These are phyloP conservation scores for Leucopsar rothschildi DNA, from an alignment of 2,113 vertebrate species.

Conservation along the genomic window DNA sequence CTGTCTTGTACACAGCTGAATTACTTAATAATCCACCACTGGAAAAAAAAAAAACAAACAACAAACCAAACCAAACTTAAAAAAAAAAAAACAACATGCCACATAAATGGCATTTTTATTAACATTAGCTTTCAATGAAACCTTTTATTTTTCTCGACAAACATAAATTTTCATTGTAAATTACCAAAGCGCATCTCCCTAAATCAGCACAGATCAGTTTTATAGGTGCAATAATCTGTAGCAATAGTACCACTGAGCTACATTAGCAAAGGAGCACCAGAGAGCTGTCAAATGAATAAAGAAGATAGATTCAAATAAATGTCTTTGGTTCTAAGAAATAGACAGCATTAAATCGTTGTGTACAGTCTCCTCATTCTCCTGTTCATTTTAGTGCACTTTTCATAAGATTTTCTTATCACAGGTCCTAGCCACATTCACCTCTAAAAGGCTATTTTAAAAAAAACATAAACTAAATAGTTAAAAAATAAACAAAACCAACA, in stretches of 20 bases:
- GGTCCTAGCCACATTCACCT: background rate
- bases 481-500: background rate
- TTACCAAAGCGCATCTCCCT: background rate
- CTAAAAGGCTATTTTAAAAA: background rate
- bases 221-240: conserved; percentile 18
- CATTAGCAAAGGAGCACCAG: background rate
- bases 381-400: background rate
- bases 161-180: conserved; percentile 32
- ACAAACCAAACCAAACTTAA: too few relatives aligned
- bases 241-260: conserved; percentile 5
- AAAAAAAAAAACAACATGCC: background rate
- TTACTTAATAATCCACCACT: background rate
- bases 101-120: conserved; percentile 23
- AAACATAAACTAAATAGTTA: background rate
- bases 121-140: background rate
- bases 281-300: background rate
- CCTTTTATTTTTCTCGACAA: background rate
- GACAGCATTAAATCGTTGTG: background rate
- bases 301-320: background rate
- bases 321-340: conserved; percentile 25
- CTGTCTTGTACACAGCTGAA: background rate
- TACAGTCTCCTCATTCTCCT: background rate
- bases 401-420: background rate
- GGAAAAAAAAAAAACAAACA: background rate
- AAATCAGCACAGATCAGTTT: background rate